These are phyloP conservation scores for Eristalis tenax DNA, from an alignment of 2,888 invertebrate species.

Conservation along the genomic window DNA sequence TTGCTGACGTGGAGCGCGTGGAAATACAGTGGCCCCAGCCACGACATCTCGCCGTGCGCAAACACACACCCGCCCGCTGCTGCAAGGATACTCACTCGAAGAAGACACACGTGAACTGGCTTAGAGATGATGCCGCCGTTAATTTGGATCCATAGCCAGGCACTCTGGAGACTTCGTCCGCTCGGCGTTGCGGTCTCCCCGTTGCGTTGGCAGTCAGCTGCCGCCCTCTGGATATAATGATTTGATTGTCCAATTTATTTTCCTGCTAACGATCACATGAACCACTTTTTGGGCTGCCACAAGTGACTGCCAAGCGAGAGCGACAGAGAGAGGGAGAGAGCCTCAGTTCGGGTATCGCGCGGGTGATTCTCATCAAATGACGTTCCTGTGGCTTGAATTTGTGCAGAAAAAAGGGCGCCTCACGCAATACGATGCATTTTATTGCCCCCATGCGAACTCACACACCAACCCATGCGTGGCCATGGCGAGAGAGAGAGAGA, in stretches of 20 bases:
- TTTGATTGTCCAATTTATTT: slow-evolving; percentile 79
- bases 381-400: slow-evolving; percentile 23
- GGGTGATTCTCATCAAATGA: slow-evolving; percentile 58
- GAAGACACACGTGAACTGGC: slow-evolving; percentile 37
- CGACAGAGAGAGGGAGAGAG: no score
- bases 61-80: no score
- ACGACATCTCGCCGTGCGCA: slow-evolving; percentile 35
- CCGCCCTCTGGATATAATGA: slow-evolving; percentile 74
- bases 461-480: slow-evolving; percentile 7
- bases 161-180: not conserved
- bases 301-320: no score
- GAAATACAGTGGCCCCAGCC: slow-evolving; percentile 54
- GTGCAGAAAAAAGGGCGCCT: slow-evolving; percentile 66
- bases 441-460: slow-evolving; percentile 48
- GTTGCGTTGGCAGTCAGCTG: not conserved
- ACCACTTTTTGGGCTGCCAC: slow-evolving; percentile 32
- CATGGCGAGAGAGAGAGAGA: slow-evolving; percentile 43
- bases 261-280: slow-evolving; percentile 76
- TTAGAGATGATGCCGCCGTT: slow-evolving; percentile 60
- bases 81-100: slow-evolving; percentile 38
- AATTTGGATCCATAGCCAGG: slow-evolving; percentile 37
- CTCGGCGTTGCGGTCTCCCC: not conserved
- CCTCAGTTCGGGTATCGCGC: not conserved
- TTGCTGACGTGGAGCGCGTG: slow-evolving; percentile 43
- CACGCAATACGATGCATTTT: slow-evolving; percentile 68